These are phyloP conservation scores for Bombus terrestris DNA, from an alignment of 1,140 invertebrate genomes.

Conservation along the genomic window DNA sequence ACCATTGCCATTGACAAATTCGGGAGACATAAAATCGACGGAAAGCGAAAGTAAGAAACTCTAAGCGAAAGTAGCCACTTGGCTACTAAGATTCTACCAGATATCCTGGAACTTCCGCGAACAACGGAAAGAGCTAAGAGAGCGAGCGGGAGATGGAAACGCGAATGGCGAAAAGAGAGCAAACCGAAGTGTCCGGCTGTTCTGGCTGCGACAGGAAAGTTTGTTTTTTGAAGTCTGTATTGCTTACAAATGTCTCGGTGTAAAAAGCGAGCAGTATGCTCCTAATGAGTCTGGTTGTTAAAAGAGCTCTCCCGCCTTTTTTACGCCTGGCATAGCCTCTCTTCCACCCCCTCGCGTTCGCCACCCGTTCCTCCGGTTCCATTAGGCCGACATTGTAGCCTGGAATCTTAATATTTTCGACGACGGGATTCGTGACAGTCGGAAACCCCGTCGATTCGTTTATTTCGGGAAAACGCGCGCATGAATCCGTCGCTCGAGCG, in stretches of 20 bases:
- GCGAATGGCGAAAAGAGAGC: slow-evolving; percentile 69
- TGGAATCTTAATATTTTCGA: slow-evolving; percentile 48
- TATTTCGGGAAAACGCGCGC: slow-evolving; percentile 44
- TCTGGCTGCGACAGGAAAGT: slow-evolving; percentile 73
- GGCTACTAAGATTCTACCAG: slow-evolving; percentile 66
- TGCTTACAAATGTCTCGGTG: slow-evolving; percentile 83
- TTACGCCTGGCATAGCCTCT: slow-evolving; percentile 64
- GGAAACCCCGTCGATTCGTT: slow-evolving; percentile 35
- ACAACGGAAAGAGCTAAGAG: slow-evolving; percentile 19
- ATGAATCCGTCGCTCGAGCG: background rate
- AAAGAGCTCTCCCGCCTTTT: slow-evolving; percentile 77
- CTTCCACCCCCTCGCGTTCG: slow-evolving; percentile 52
- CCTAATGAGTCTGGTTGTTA: slow-evolving; percentile 83
- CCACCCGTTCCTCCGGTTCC: slow-evolving; percentile 41
- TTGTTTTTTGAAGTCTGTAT: slow-evolving; percentile 83
- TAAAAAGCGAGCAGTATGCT: slow-evolving; percentile 78
- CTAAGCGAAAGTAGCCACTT: slow-evolving; percentile 26
- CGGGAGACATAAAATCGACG: background rate
- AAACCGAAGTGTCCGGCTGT: slow-evolving; percentile 54
- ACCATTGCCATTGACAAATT: background rate
- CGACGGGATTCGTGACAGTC: slow-evolving; percentile 8
- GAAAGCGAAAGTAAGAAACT: background rate
- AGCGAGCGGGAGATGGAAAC: slow-evolving; percentile 30
- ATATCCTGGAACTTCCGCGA: background rate
- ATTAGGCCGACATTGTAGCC: slow-evolving; percentile 63